Conservation (phyloP, 2,888 invertebrate species). For the Empis stercorea region DNA sequence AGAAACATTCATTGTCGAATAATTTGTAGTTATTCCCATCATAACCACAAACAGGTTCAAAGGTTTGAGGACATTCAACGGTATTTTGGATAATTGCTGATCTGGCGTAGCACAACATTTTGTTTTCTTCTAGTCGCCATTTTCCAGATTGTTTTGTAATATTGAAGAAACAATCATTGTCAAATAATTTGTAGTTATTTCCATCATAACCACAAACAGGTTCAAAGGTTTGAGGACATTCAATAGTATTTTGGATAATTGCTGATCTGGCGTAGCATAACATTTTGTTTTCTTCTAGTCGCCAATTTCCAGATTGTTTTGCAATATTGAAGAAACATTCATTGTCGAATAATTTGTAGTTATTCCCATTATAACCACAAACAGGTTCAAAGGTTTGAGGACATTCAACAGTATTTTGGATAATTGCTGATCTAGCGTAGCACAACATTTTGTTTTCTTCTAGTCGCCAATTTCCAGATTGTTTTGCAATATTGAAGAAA, state of each 20-base stretch:
- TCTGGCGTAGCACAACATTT: not conserved
- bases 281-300: not conserved
- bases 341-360: slow-evolving; percentile 6
- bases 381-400: not conserved
- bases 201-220: slow-evolving; percentile 6
- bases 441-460: not conserved
- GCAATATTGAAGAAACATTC: not conserved
- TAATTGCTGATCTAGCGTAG: not conserved
- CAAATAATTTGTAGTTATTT: slow-evolving; percentile 4
- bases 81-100: not conserved
- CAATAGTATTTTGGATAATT: not conserved
- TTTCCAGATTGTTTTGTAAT: not conserved
- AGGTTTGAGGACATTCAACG: too few relatives aligned
- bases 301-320: not conserved
- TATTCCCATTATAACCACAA: slow-evolving; percentile 4
- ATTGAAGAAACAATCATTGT: slow-evolving; percentile 1
- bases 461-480: not conserved
- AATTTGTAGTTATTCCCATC: too few relatives aligned
- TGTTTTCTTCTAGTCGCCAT: not conserved
- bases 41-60: too few relatives aligned
- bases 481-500: not conserved
- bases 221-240: not conserved
- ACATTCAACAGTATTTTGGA: not conserved
- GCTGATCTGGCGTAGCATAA: not conserved
- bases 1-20: too few relatives aligned